Base-by-base conservation (phyloP, 2,888 invertebrate species). In the Amaurobius ferox region DNA sequence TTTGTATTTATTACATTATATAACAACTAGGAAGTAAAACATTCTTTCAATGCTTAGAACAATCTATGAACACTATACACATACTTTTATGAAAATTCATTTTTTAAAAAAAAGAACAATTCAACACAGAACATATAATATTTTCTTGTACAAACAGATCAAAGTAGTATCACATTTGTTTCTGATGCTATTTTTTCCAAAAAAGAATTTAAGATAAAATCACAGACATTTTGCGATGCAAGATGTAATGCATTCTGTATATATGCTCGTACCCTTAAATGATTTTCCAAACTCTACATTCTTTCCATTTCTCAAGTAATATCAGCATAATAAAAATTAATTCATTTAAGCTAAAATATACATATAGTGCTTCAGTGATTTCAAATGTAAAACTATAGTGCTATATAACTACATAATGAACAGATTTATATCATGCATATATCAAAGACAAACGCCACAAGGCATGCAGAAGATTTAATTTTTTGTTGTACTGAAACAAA, bases 1-100 rank as follows among this genome's bases (percentile, higher is more conserved):
- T 79, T 78, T 86, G 79, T 79, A 79, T 86, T 86, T 79, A 74
- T 86, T 79, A 86, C 86, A 86, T 72, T 79, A 79, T 79, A 78
- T 86, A 86, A 86, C 86, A 86, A 86, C 79, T 78, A 79, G 77
- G 74, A 76, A 78, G 79, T 79, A 86, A 76, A 79, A 76, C 79
- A 79, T 76, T 86, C 78, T 79, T 74, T 76, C 74, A 78, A 86
- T 79, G 78, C 74, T 79, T 68, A 79, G 74, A 79, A 86, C 79
- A 79, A 86, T 86, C 86, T 79, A 86, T 86, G 79, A 86, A 86
- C 79, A 79, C 86, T 86, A 79, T 86, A 86, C 86, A 86, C 86
- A 72, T 78, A 86, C 68, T 74, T 74, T 86, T 79, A 86, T 86
- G 85, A 86, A 85, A 85, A 85, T 85, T 77, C 83, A 77, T 85